Evolutionary conservation across 2,888 invertebrate species (phyloP), one percentile per base, ranked within the genome.

Genomic region (Athripsodes cinereus): DNA sequence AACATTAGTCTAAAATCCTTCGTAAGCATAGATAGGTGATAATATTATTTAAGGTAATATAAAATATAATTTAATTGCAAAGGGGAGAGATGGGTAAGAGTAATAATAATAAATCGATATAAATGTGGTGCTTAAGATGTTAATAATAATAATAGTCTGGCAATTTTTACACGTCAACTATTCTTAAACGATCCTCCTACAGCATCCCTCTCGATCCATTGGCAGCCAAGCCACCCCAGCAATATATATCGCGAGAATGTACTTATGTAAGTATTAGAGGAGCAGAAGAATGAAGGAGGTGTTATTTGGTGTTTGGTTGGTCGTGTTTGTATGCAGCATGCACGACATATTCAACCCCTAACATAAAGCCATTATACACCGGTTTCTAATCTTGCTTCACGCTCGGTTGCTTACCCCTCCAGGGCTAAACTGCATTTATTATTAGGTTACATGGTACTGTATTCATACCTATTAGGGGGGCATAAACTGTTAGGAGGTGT

Each of bases 391-490:
- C 58, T 52, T 50, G 55, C 55, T 61, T 61, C 59, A 61, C 61
- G 61, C 61, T 61, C 56, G 53, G 51, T 35, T 61, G 61, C 56
- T 53, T 57, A 59, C 61, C 61, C 59, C 59, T 56, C 55, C 59
- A 51, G 50, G 40, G 49, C 48, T 49, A 47, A 52, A 58, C 55
- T 58, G 58, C 58, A 58, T 55, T 58, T 58, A 55, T 58, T 58
- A 55, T 56, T 56, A 51, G 56, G 56, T 56, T 51, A 51, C 55
- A 20, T 16, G 19, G 47, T 55, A 50, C 20, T 40, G 3, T 16
- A 8, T 8, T n/a, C 13, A 13, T 40, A 40, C 40, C 44, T 56
- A 51, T 44, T 22, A 51, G 44, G 52, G 51, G 31, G 56, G 52
- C 50, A 50, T 50, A 50, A 55, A 55, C 55, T 19, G 55, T 19